A percentile compares a stretch with the other conserved stretches of the same genome.
Conservation (phyloP, 2,888 invertebrate genomes). For the Rugalucina vietnamica region DNA sequence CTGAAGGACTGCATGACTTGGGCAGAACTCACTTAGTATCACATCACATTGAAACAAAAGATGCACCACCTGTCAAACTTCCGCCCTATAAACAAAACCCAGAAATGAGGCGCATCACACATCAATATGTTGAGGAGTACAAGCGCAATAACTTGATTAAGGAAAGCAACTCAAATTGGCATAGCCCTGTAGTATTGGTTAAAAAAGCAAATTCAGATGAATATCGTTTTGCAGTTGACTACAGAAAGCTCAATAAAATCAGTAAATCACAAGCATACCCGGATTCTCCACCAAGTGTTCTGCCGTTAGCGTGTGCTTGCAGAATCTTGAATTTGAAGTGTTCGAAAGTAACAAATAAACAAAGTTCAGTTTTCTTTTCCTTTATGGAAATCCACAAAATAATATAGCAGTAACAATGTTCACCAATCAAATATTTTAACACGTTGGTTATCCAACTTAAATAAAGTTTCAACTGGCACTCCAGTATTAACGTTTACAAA, state of each 20-base stretch:
- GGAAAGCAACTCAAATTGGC: constrained; percentile 46
- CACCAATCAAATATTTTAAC: too few relatives aligned
- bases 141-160: constrained; percentile 27
- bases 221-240: background rate
- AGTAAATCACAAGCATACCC: constrained; percentile 46
- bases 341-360: too few relatives aligned
- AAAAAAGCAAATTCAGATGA: constrained; percentile 11
- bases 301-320: too few relatives aligned
- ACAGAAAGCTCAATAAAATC: constrained; percentile 41
- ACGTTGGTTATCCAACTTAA: too few relatives aligned
- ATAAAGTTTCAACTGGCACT: too few relatives aligned
- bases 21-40: constrained; percentile 40
- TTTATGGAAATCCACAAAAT: too few relatives aligned
- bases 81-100: constrained; percentile 46
- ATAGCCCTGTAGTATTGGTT: constrained; percentile 44
- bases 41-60: constrained; percentile 42
- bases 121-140: constrained; percentile 32
- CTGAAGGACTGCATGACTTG: constrained; percentile 43
- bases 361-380: too few relatives aligned
- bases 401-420: too few relatives aligned
- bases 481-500: too few relatives aligned
- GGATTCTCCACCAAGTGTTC: too few relatives aligned
- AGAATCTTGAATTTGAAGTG: too few relatives aligned
- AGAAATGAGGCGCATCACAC: constrained; percentile 22
- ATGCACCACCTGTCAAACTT: constrained; percentile 36